Conservation (phyloP, 2,113 vertebrate species). For the Sardina pilchardus region DNA sequence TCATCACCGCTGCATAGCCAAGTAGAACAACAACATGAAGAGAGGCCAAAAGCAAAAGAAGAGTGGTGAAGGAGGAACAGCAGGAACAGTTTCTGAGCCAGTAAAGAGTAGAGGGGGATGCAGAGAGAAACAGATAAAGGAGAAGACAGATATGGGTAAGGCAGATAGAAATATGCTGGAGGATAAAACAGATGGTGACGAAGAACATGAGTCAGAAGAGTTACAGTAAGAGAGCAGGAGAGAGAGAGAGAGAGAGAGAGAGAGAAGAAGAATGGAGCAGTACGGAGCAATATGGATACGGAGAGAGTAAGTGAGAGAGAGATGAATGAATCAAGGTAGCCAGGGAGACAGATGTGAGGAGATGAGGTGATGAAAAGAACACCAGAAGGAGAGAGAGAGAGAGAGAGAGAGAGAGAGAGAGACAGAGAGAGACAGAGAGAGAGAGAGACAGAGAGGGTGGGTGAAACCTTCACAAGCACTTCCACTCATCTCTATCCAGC, state of each 20-base stretch:
- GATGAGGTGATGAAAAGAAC: not conserved
- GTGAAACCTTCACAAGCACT: not conserved
- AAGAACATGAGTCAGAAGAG: not conserved
- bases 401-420: not conserved
- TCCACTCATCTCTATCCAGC: conserved; percentile 40
- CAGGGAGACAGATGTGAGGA: not conserved
- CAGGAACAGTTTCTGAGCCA: not conserved
- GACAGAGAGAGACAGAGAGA: no score
- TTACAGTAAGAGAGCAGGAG: not conserved
- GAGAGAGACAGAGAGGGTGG: no score
- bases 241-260: not conserved
- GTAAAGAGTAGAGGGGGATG: not conserved
- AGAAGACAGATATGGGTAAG: no score
- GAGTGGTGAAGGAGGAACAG: not conserved
- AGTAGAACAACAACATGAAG: not conserved
- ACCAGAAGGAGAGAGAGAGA: not conserved
- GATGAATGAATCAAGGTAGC: not conserved
- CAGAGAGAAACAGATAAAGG: not conserved
- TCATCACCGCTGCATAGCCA: no score
- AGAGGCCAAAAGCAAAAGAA: not conserved
- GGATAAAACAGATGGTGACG: not conserved
- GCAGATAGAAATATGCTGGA: not conserved
- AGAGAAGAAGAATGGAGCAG: not conserved
- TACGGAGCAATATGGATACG: not conserved
- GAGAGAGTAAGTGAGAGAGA: not conserved